phyloP scores from a whole-genome alignment of 2,797 vertebrate genomes.

The Chaetophractus vellerosus region DNA sequence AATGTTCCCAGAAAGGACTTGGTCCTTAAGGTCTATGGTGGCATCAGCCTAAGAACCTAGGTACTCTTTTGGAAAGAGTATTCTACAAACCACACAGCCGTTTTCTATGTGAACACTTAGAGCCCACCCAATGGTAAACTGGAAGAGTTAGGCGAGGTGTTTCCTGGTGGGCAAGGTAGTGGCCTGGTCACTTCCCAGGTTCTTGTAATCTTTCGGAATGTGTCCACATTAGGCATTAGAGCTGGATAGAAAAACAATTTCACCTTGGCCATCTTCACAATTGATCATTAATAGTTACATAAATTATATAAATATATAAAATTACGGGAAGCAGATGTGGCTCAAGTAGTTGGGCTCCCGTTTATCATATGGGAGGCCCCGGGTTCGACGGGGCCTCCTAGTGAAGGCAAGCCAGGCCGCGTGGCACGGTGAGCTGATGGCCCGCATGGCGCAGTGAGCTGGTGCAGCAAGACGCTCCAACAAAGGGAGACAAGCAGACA shows the following conservation, averaged over 20 bases:
- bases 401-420: no score
- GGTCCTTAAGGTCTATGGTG: background rate
- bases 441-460: no score
- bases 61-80: background rate
- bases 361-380: no score
- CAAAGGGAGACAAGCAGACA: no score
- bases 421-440: no score
- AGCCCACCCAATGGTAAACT: background rate
- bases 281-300: background rate
- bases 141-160: background rate
- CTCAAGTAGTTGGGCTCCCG: no score
- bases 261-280: background rate
- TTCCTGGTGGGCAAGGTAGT: background rate
- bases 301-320: background rate
- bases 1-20: background rate
- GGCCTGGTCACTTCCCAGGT: background rate
- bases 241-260: background rate
- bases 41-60: background rate
- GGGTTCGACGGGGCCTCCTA: no score
- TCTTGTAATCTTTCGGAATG: constrained; percentile 11
- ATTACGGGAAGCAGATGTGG: no score
- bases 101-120: background rate
- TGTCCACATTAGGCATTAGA: background rate
- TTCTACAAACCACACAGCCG: background rate
- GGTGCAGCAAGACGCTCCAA: no score